These are phyloP conservation scores for Syrrhaptes paradoxus DNA, from an alignment of 2,113 vertebrate species.

Conservation along the genomic window DNA sequence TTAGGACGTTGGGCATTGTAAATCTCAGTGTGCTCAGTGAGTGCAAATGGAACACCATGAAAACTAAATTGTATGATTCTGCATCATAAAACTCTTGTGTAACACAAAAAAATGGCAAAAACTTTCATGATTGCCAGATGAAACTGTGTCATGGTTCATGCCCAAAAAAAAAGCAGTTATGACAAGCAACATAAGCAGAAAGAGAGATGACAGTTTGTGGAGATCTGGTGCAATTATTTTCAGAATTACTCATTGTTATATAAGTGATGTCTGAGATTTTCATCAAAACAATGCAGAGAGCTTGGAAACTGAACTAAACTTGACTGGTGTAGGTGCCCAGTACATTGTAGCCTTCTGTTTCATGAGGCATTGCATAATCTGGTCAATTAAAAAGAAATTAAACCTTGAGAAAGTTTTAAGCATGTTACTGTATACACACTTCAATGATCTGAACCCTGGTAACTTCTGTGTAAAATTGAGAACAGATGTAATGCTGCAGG, in stretches of 20 bases:
- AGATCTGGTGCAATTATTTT: not conserved
- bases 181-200: not conserved
- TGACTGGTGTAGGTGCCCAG: not conserved
- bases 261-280: not conserved
- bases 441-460: not conserved
- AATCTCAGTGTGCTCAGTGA: not conserved
- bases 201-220: not conserved
- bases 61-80: not conserved
- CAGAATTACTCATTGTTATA: not conserved
- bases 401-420: not conserved
- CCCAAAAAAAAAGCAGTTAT: not conserved
- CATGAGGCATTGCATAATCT: not conserved
- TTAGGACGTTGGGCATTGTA: not conserved
- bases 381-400: not conserved
- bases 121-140: not conserved
- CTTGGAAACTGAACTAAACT: not conserved
- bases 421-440: not conserved
- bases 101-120: not conserved
- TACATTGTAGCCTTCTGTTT: not conserved
- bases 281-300: not conserved
- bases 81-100: not conserved
- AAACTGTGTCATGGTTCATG: rapidly evolving
- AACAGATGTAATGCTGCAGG: not conserved
- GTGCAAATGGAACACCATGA: not conserved
- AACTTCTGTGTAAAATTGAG: not conserved